phyloP scores from a whole-genome alignment of 2,113 vertebrate genomes.

The Campylomormyrus numenius region DNA sequence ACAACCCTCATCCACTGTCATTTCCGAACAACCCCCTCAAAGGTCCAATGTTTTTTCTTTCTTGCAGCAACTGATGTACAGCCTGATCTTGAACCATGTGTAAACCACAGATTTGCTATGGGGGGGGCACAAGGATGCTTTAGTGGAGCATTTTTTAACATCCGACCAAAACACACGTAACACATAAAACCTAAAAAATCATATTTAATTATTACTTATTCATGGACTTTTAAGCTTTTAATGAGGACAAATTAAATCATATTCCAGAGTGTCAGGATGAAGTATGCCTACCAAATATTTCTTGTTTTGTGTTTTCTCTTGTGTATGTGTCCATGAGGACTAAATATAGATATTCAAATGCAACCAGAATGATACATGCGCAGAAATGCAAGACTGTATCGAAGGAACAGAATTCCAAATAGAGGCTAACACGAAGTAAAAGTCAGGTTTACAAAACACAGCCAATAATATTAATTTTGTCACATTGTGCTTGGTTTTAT shows the following conservation, averaged over 20 bases:
- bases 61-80: constrained; percentile 41
- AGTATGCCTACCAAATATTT: constrained; percentile 62
- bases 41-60: constrained; percentile 51
- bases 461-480: neutral
- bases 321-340: constrained; percentile 51
- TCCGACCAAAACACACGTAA: constrained; percentile 40
- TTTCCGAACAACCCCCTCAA: constrained; percentile 59
- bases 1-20: constrained; percentile 54
- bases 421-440: constrained; percentile 24
- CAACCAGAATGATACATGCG: constrained; percentile 44
- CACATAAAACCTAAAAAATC: constrained; percentile 42
- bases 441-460: constrained; percentile 18
- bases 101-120: constrained; percentile 45
- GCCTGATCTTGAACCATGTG: constrained; percentile 48
- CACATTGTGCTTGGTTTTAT: neutral
- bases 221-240: constrained; percentile 74
- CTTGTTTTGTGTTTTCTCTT: constrained; percentile 60
- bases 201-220: constrained; percentile 68
- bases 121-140: constrained; percentile 51
- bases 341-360: constrained; percentile 58
- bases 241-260: constrained; percentile 72
- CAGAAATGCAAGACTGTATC: constrained; percentile 37
- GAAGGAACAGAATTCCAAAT: constrained; percentile 44
- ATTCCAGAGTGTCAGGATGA: constrained; percentile 66
- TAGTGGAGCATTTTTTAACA: constrained; percentile 49